Conservation (phyloP, 1,140 invertebrate species). For the Chrysoperla carnea region DNA sequence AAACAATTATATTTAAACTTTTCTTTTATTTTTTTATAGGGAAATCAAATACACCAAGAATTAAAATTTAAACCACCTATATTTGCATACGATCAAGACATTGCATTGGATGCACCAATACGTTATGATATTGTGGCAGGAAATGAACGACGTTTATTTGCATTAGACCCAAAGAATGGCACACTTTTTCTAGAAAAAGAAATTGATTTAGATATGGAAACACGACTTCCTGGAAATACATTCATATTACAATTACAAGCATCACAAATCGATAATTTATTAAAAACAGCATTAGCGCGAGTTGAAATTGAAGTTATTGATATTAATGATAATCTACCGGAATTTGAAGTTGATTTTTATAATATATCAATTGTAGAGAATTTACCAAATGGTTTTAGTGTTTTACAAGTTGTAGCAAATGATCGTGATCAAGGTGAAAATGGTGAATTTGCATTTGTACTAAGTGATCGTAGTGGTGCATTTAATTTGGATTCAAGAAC, state of each 20-base stretch:
- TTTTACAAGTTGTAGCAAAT: slow-evolving; percentile 59
- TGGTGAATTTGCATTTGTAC: slow-evolving; percentile 61
- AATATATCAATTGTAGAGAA: slow-evolving; percentile 86
- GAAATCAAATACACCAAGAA: slow-evolving; percentile 42
- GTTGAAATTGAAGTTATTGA: slow-evolving; percentile 65
- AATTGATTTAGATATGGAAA: slow-evolving; percentile 57
- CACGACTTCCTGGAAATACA: slow-evolving; percentile 44
- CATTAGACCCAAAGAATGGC: slow-evolving; percentile 52
- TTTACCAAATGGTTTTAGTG: slow-evolving; percentile 70
- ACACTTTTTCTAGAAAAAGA: slow-evolving; percentile 56
- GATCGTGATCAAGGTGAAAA: slow-evolving; percentile 72
- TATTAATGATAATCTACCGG: slow-evolving; percentile 66
- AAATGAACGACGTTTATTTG: slow-evolving; percentile 51
- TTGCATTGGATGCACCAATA: slow-evolving; percentile 43
- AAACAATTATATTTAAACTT: too few relatives aligned
- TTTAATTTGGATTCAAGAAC: slow-evolving; percentile 60
- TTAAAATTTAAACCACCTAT: slow-evolving; percentile 51
- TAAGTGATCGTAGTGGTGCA: slow-evolving; percentile 53
- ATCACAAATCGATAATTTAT: slow-evolving; percentile 48
- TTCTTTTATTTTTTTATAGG: slow-evolving; percentile 24
- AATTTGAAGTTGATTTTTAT: slow-evolving; percentile 75
- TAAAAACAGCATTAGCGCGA: slow-evolving; percentile 51
- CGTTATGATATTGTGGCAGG: slow-evolving; percentile 58
- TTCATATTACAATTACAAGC: slow-evolving; percentile 64
- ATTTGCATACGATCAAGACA: slow-evolving; percentile 57